Evolutionary conservation across 2,113 vertebrate genomes (phyloP), one percentile per base, ranked within the genome.

Genomic region (Plecotus auritus): DNA sequence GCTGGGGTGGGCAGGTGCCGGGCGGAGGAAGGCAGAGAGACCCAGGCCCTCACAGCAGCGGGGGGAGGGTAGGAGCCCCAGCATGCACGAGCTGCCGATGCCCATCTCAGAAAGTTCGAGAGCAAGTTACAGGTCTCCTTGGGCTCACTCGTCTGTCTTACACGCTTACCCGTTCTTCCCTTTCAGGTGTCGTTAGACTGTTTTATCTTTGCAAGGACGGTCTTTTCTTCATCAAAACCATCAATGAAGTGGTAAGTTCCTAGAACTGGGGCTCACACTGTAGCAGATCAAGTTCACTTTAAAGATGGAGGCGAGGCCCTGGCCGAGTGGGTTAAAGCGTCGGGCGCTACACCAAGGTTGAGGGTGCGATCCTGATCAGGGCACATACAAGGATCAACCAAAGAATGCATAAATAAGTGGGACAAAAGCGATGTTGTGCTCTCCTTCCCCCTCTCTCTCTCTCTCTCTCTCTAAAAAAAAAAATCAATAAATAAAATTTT

Each of bases 211-310:
- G 97, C 49, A 96, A 94, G 69, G 98, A 98, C 18, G 84, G 0
- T 20, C 98, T 99, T 85, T 94, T 98, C 90, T 97, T 99, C 5
- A 73, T 99, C 95, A 99, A 98, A 97, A 73, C 98, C 94, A 97
- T 99, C 86, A 99, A 99, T 83, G 97, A 98, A 97, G 95, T 89
- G 97, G 99, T 99, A 88, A 97, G 99, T 98, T n/a, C 83, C 64
- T 2, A 28, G 74, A n/a, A 7, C 61, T 76, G 86, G 54, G 54
- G 42, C 78, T 42, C 59, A 45, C 54, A 23, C 40, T 12, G 1
- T 37, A 67, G 51, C 70, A 40, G 56, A 59, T 70, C 23, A 64
- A 73, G 54, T 67, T 82, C 13, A 35, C 45, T 72, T 76, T 91
- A 51, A 72, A 73, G 17, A 17, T 47, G 49, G 59, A 40, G 30